Percentiles rank a stretch among this genome's conserved stretches.
phyloP scores from a whole-genome alignment of 2,113 vertebrate genomes.

The Mungos mungo region DNA sequence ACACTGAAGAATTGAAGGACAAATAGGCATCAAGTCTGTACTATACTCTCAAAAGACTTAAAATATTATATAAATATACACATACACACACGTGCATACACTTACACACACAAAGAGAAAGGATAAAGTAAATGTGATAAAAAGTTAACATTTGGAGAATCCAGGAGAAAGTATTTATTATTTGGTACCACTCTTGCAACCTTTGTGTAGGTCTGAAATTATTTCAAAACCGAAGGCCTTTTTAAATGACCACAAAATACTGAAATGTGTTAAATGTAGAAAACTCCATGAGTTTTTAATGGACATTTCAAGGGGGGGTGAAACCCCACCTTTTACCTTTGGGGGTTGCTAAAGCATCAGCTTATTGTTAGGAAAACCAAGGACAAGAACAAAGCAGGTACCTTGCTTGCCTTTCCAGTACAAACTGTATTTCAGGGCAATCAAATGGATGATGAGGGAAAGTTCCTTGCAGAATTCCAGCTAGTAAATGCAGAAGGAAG shows the following conservation, averaged over 20 bases:
- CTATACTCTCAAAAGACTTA: not conserved
- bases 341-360: not conserved
- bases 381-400: not conserved
- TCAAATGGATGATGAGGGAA: not conserved
- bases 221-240: constrained; percentile 18
- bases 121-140: not conserved
- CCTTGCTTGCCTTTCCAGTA: not conserved
- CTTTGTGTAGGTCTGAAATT: constrained; percentile 5
- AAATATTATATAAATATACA: constrained; percentile 11
- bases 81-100: not conserved
- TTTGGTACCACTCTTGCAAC: not conserved
- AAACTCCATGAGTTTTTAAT: not conserved
- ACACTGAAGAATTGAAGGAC: not conserved
- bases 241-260: constrained; percentile 10
- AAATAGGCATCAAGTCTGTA: not conserved
- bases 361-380: not conserved
- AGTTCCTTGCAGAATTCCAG: not conserved
- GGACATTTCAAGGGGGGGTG: not conserved
- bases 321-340: not conserved
- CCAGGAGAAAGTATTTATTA: not conserved
- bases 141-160: constrained; percentile 5
- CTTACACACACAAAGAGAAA: not conserved
- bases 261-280: constrained; percentile 13
- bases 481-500: not conserved
- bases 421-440: not conserved